These are phyloP conservation scores for Rostratula benghalensis DNA, from an alignment of 2,113 vertebrate genomes.

Conservation along the genomic window DNA sequence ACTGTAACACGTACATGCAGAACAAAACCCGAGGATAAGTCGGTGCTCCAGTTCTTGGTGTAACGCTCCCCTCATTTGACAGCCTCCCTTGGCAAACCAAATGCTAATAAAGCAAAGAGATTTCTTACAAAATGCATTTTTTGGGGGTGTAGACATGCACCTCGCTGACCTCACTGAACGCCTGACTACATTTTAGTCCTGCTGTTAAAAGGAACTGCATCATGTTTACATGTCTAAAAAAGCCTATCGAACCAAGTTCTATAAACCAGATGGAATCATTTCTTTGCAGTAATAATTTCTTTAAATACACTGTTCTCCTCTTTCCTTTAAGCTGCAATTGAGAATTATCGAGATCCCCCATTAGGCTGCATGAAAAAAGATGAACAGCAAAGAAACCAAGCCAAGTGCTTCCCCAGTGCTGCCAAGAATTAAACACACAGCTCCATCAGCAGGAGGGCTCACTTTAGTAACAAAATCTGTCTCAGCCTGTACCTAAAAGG, in stretches of 20 bases:
- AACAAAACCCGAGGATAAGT: not conserved
- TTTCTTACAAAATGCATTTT: not conserved
- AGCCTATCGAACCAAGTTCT: not conserved
- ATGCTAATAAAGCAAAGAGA: not conserved
- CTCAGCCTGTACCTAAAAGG: slow-evolving; percentile 25
- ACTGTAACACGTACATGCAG: not conserved
- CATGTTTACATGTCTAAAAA: not conserved
- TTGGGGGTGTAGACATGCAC: not conserved
- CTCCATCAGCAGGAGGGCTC: slow-evolving; percentile 37
- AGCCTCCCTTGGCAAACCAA: not conserved
- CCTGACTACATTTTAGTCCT: not conserved
- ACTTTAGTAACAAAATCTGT: slow-evolving; percentile 42
- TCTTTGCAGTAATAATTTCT: not conserved
- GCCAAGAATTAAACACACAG: slow-evolving; percentile 40
- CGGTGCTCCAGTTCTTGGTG: not conserved
- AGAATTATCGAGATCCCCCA: slow-evolving; percentile 32
- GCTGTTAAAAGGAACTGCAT: not conserved
- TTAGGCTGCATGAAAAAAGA: slow-evolving; percentile 53
- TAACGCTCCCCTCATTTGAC: not conserved
- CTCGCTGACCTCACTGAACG: not conserved
- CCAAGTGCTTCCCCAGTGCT: slow-evolving; percentile 18
- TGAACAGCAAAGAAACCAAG: slow-evolving; percentile 35
- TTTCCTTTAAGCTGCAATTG: slow-evolving; percentile 1
- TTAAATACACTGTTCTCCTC: not conserved
- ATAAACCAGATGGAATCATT: not conserved